Conservation (phyloP, 1,140 invertebrate genomes). For the Tachypleus tridentatus region DNA sequence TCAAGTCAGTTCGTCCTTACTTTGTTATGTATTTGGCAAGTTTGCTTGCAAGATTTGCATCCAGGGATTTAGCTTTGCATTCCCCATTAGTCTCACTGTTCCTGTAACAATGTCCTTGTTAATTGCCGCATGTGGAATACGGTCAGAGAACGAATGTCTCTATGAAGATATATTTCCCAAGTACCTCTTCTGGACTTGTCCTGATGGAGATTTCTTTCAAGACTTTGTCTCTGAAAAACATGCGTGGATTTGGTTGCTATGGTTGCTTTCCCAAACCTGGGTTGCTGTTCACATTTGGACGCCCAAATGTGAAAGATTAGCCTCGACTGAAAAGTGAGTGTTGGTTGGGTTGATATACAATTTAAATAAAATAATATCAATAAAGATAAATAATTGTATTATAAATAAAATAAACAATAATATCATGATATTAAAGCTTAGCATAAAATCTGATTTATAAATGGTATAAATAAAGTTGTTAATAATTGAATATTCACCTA, state of each 20-base stretch:
- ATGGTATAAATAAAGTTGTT: too few species aligned
- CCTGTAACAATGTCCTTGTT: constrained; percentile 73
- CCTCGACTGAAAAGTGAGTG: constrained; percentile 72
- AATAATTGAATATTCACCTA: too few species aligned
- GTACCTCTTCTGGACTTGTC: constrained; percentile 79
- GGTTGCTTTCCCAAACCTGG: constrained; percentile 91
- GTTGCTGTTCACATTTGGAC: constrained; percentile 94
- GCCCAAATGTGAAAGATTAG: constrained; percentile 90
- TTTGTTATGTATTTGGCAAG: constrained; percentile 81
- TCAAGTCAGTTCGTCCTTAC: constrained; percentile 65
- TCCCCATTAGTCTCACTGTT: constrained; percentile 81
- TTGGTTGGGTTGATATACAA: background rate
- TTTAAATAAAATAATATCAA: too few species aligned
- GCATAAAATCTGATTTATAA: too few species aligned
- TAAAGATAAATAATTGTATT: too few species aligned
- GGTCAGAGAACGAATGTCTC: constrained; percentile 69
- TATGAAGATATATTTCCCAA: constrained; percentile 67
- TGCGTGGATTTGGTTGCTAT: constrained; percentile 31
- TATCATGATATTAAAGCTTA: too few species aligned
- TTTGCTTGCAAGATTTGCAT: constrained; percentile 95
- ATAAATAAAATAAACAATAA: too few species aligned
- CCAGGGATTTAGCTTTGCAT: constrained; percentile 90
- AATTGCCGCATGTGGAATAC: constrained; percentile 70
- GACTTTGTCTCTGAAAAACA: background rate
- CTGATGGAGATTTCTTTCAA: constrained; percentile 47